Evolutionary conservation across 2,797 vertebrate genomes (phyloP), one percentile per base, ranked within the genome.

Genomic region (Lerista edwardsae): DNA sequence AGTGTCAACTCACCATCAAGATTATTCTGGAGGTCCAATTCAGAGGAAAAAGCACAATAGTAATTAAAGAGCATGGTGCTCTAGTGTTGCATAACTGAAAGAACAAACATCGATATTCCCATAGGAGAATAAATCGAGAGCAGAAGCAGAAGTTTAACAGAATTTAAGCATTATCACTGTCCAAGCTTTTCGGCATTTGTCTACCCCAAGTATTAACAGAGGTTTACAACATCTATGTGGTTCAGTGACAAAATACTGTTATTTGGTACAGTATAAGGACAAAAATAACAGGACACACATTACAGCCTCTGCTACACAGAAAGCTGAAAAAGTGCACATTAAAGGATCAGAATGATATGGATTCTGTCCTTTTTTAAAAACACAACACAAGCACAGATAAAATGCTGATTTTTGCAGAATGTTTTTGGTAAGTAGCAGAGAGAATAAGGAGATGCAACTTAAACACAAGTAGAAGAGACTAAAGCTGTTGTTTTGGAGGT

Each of bases 361-460:
- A 62, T 57, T 7, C 29, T 7, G 25, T 81, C 36, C 39, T 73
- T 31, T 72, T 29, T 1, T 36, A 75, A 85, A 76, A 29, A 27
- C 34, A 51, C 6, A 41, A 1, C 44, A 27, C 15, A 19, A 59
- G 41, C 27, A 65, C 59, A 79, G 77, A 41, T 65, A 75, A 82
- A 57, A 71, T 7, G 34, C 1, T 47, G 72, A 74, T 47, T 80
- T 73, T 77, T 55, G n/a, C 36, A 0, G 2, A 72, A 5, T 34
- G 10, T 84, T 90, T 72, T 89, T 73, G 84, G 87, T 75, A 78
- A 64, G 55, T 1, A 67, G 41, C 31, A 75, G 29, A 23, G 64
- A 36, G 21, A 76, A 90, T 69, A 84, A 75, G 84, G 61, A 86
- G 59, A 7, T 39, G 17, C 4, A 75, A 84, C 25, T 65, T 71